Evolutionary conservation across 2,797 vertebrate species (phyloP), one percentile per base, ranked within the genome.

Genomic region (Xyrichtys novacula): DNA sequence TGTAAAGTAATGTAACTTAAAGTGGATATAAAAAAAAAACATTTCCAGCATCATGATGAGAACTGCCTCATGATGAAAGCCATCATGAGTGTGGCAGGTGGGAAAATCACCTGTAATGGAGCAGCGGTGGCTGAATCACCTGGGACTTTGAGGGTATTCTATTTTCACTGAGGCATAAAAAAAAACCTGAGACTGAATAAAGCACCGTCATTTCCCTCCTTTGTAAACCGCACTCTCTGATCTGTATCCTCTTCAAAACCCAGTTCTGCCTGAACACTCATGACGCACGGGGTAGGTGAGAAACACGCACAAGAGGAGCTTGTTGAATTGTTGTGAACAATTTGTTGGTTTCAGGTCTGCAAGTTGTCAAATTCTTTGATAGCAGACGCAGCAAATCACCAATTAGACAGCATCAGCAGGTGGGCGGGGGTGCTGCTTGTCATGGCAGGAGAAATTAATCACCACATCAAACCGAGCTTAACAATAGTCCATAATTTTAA

Each of bases 401-500:
- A 78, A 87, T 85, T 85, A 84, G 64, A 67, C 42, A 5, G 64
- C 64, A 66, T 64, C 87, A 80, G 85, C 59, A 40, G 84, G 84
- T 8, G 63, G 74, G 63, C n/a, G 42, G 22, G 23, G 47, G 49
- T 23, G 39, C 55, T 36, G 63, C 79, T 66, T 73, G 79, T 71
- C 69, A 68, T 59, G 71, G 81, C 71, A 72, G 49, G 28, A 75
- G 57, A 71, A 85, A 86, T 89, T 53, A 83, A 87, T 91, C 76
- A 74, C 47, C 56, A 58, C 74, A 66, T 86, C 69, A 68, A 65
- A 61, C 58, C 71, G 52, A 78, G 83, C 61, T 76, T 63, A 87
- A 89, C 80, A 87, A 84, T 73, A 65, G 81, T 78, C 74, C 59
- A 61, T 79, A 42, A 82, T 88, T 89, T 57, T 56, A 75, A 83